Conservation (phyloP, 2,888 invertebrate species). For the Meliscaeva auricollis region DNA sequence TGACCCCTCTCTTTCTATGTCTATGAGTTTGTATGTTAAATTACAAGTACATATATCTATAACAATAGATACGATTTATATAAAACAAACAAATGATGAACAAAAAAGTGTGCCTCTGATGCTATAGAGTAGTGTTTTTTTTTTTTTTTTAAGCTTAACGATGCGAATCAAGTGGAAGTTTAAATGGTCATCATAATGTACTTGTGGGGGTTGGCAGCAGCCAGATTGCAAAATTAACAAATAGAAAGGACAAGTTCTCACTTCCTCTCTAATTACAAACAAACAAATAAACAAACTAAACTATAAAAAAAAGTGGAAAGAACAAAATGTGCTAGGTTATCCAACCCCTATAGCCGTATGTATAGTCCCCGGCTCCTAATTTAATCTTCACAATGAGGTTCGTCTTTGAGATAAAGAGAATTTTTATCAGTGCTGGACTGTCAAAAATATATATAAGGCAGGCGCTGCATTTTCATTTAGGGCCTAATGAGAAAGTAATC, state of each 20-base stretch:
- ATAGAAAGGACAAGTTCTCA: slow-evolving; percentile 71
- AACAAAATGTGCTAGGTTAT: slow-evolving; percentile 37
- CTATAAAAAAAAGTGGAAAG: slow-evolving; percentile 37
- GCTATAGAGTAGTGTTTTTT: neutral
- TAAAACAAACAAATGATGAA: slow-evolving; percentile 28
- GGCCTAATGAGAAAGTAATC: too few relatives aligned
- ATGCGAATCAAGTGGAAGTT: slow-evolving; percentile 66
- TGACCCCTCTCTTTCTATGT: slow-evolving; percentile 58
- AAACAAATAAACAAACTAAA: too few relatives aligned
- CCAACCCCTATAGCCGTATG: slow-evolving; percentile 4
- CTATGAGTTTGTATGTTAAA: too few relatives aligned
- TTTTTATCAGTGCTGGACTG: neutral
- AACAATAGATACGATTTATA: slow-evolving; percentile 14
- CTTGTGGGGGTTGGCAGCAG: slow-evolving; percentile 13
- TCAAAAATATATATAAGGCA: neutral
- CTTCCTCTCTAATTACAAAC: slow-evolving; percentile 74
- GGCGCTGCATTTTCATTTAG: too few relatives aligned
- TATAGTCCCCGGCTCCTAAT: slow-evolving; percentile 55
- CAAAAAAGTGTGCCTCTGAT: slow-evolving; percentile 35
- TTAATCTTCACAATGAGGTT: slow-evolving; percentile 53
- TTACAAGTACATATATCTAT: neutral
- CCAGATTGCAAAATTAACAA: slow-evolving; percentile 62
- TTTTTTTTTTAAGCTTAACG: slow-evolving; percentile 65
- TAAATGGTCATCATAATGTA: slow-evolving; percentile 17
- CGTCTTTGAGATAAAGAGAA: neutral